phyloP scores from a whole-genome alignment of 2,113 vertebrate species.

The Hippocampus guttulatus region DNA sequence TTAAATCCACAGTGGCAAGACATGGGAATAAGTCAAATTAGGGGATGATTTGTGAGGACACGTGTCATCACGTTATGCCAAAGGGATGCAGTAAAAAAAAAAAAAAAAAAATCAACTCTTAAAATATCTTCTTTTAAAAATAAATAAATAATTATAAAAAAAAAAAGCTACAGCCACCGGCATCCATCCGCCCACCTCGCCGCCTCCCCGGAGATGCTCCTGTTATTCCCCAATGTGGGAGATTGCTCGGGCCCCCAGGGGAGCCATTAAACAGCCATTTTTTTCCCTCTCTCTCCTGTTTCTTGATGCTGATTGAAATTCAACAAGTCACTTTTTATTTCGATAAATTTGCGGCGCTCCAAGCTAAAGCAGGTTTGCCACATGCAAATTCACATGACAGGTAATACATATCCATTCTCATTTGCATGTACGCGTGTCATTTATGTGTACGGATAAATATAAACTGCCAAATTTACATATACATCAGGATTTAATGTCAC shows the following conservation, averaged over 20 bases:
- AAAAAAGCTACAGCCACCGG: constrained; percentile 48
- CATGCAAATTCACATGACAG: constrained; percentile 7
- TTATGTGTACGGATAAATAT: background rate
- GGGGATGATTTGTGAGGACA: constrained; percentile 50
- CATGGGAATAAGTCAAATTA: constrained; percentile 47
- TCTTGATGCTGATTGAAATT: constrained; percentile 60
- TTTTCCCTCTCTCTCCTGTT: constrained; percentile 6
- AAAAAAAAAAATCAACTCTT: constrained; percentile 37
- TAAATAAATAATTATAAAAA: constrained; percentile 8
- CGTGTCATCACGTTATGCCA: constrained; percentile 50
- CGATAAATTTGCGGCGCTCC: constrained; percentile 40
- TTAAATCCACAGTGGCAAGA: constrained; percentile 42
- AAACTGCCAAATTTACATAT: background rate
- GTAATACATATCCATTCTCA: constrained; percentile 7
- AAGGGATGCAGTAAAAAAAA: constrained; percentile 48
- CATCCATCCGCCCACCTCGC: constrained; percentile 45
- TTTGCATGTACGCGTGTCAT: background rate
- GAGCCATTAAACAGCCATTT: constrained; percentile 42
- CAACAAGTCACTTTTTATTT: constrained; percentile 64
- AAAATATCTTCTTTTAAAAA: constrained; percentile 40
- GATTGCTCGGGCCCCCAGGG: constrained; percentile 43
- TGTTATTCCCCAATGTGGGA: constrained; percentile 54
- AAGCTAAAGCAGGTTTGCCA: constrained; percentile 51
- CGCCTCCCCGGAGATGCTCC: constrained; percentile 52
- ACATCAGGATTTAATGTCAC: background rate